These are phyloP conservation scores for Agrotis exclamationis DNA, from an alignment of 2,888 invertebrate species.

Conservation along the genomic window DNA sequence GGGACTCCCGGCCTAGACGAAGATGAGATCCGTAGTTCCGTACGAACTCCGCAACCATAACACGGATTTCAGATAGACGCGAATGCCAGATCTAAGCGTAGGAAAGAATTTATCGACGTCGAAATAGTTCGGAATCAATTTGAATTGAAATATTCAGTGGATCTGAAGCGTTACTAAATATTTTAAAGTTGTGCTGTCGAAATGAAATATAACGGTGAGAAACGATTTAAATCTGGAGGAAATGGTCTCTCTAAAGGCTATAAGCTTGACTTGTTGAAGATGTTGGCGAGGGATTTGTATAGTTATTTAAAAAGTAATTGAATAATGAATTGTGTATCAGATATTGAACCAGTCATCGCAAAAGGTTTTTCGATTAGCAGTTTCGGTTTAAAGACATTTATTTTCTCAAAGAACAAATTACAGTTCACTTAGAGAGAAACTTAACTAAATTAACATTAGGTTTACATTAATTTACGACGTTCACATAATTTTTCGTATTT, in stretches of 20 bases:
- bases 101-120: slow-evolving; percentile 67
- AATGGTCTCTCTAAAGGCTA: slow-evolving; percentile 29
- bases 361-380: no score
- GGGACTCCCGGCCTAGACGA: slow-evolving; percentile 50
- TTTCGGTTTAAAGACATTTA: no score
- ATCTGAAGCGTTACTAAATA: slow-evolving; percentile 62
- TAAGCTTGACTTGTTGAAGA: slow-evolving; percentile 32
- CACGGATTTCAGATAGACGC: slow-evolving; percentile 55
- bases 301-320: neutral
- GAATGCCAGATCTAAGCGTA: slow-evolving; percentile 50
- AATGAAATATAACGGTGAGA: slow-evolving; percentile 50
- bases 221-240: slow-evolving; percentile 52
- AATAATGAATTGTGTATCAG: neutral
- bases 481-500: no score
- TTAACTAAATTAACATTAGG: no score
- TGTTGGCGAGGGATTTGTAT: neutral
- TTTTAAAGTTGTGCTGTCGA: slow-evolving; percentile 65
- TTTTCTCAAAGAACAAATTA: no score
- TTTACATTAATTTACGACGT: no score
- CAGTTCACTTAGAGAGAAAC: no score
- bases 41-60: slow-evolving; percentile 26
- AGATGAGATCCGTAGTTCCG: slow-evolving; percentile 54
- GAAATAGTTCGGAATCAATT: slow-evolving; percentile 68
- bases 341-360: no score
- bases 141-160: slow-evolving; percentile 64